Evolutionary conservation across 2,113 vertebrate genomes (phyloP), one percentile per base, ranked within the genome.

Genomic region (Anarrhichthys ocellatus): DNA sequence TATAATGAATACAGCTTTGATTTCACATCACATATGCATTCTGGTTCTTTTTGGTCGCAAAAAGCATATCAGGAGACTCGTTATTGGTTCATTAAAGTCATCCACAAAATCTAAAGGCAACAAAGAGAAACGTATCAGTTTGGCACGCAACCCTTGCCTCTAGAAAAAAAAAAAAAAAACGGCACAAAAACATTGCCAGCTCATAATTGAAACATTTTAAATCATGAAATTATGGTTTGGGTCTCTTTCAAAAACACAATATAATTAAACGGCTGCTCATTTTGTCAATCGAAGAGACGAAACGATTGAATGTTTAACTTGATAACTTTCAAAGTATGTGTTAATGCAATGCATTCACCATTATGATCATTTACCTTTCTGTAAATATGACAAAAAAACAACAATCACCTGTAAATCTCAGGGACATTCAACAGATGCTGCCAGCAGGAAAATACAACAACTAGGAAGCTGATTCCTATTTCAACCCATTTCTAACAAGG

Each of bases 341-440:
- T 50, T 48, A 10, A n/a, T 11, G 4, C 2, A 22, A 48, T 58
- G 4, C n/a, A 27, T 48, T 6, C 27, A 48, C 22, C 20, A 27
- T 50, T 40, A 40, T 6, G 8, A n/a, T 32, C 2, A 44, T 32
- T 27, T 22, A 20, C 34, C 50, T 9, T 18, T 24, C 32, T 27
- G 5, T 22, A 54, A 1, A 29, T 69, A 29, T 22, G 1, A 6
- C 17, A 38, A 6, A 6, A 75, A 34, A 67, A 40, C n/a, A 61
- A 40, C 1, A 68, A 34, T 50, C 44, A 46, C 11, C 9, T 50
- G 52, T 56, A 58, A 1, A 65, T 48, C 9, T 66, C 9, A 44
- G 24, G 24, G 61, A 61, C 18, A 52, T 69, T 78, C 32, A 64
- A 36, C 66, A 40, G 15, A 56, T 42, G 34, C 36, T 62, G 68